Evolutionary conservation across 2,888 invertebrate genomes (phyloP).

Genomic region (Drosophila borborema): DNA sequence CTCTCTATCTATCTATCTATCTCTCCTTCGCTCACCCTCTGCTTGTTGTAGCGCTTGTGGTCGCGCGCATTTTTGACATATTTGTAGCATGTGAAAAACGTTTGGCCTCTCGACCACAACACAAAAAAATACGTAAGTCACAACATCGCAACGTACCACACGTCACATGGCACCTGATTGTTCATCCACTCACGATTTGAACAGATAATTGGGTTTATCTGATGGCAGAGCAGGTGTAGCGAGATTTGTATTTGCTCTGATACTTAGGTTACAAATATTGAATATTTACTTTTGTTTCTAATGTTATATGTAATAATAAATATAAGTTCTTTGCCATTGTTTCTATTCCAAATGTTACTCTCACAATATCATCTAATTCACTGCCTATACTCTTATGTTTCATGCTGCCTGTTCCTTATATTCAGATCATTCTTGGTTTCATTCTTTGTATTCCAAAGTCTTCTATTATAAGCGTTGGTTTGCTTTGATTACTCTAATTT

Average conservation of each 20-base stretch:
- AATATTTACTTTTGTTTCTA: too few species aligned
- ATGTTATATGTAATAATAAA: too few species aligned
- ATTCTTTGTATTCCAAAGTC: too few species aligned
- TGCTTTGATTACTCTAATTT: too few species aligned
- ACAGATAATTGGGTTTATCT: neutral
- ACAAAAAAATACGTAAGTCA: slow-evolving; percentile 14
- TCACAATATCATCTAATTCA: neutral
- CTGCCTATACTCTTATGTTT: neutral
- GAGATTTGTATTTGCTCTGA: neutral
- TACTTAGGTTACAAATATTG: neutral
- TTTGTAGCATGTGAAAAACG: slow-evolving; percentile 54
- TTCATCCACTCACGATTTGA: neutral
- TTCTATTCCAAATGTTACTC: neutral
- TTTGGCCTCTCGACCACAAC: slow-evolving; percentile 34
- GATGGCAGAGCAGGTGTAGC: neutral
- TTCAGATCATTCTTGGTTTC: too few species aligned
- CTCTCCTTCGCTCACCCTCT: slow-evolving; percentile 8
- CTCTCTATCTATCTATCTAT: slow-evolving; percentile 1
- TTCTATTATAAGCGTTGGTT: too few species aligned
- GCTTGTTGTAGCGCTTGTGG: slow-evolving; percentile 15
- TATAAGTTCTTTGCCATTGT: neutral
- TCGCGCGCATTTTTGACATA: slow-evolving; percentile 67
- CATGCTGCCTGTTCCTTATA: too few species aligned
- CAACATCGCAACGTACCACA: slow-evolving; percentile 18
- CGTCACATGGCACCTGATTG: slow-evolving; percentile 39